Percentiles rank a stretch among this genome's conserved stretches.
Conservation (phyloP, 2,888 invertebrate species). For the Microplitis deprimator region DNA sequence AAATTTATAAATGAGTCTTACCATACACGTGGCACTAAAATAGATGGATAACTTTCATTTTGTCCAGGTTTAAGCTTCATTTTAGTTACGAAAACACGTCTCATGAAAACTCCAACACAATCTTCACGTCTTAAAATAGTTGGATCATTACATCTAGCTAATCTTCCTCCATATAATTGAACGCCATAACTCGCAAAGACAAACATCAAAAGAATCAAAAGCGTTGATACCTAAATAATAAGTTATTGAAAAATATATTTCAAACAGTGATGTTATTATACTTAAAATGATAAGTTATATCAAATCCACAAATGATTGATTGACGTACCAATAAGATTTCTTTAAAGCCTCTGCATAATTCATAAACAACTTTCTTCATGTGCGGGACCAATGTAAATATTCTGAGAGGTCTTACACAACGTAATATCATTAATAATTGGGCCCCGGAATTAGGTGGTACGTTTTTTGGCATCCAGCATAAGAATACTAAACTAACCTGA, state of each 20-base stretch:
- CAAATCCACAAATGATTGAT: neutral
- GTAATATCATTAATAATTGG: constrained; percentile 95
- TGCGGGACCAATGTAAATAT: constrained; percentile 99
- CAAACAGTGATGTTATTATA: neutral
- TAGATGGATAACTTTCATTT: constrained; percentile 92
- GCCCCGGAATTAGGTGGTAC: constrained; percentile 95
- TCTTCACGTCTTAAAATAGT: constrained; percentile 86
- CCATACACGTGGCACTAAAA: constrained; percentile 97
- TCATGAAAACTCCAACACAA: constrained; percentile 95
- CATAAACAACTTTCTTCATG: constrained; percentile 99
- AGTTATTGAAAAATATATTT: neutral
- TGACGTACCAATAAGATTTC: constrained; percentile 90
- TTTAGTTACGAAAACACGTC: constrained; percentile 97
- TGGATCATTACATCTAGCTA: constrained; percentile 98
- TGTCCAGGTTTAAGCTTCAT: constrained; percentile 91
- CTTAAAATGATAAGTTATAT: too few relatives aligned
- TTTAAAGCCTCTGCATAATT: constrained; percentile 97
- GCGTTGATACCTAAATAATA: constrained; percentile 86
- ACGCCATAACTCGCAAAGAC: constrained; percentile 99
- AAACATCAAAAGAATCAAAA: constrained; percentile 97
- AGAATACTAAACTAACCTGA: constrained; percentile 93
- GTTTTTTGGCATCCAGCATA: constrained; percentile 95
- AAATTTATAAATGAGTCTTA: constrained; percentile 69
- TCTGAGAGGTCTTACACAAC: constrained; percentile 94
- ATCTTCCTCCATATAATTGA: constrained; percentile 95